Evolutionary conservation across 2,888 invertebrate genomes (phyloP), one percentile per base, ranked within the genome.

Genomic region (Philhelius pedissequus): DNA sequence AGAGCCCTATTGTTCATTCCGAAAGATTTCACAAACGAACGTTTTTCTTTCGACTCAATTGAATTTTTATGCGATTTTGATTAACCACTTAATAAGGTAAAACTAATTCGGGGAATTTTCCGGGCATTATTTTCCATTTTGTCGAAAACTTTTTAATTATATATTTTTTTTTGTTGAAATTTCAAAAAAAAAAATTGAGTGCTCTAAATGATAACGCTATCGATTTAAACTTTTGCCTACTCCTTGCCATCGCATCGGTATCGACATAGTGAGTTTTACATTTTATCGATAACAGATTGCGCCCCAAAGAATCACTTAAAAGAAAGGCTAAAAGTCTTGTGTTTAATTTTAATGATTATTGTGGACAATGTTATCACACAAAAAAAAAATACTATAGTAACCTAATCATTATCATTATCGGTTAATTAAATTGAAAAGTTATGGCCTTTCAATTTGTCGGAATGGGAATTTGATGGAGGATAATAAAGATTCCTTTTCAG

Each of bases 361-460:
- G 68, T 43, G 69, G 75, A 79, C 75, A 80, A 32, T 70, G 68
- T 83, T 75, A 38, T 43, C 11, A 13, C 64, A 60, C 5, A 64
- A 66, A 25, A 15, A 13, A 18, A 35, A 7, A 30, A 11, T 30
- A 5, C 2, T 11, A 2, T 2, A 25, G 38, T 22, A 18, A 40
- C 54, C 54, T 58, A 40, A 40, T 60, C 32, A 48, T 60, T 68
- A 75, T 71, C 66, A 20, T 38, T 22, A 56, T 70, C 45, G 60
- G 25, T 71, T 80, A 80, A 80, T 80, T 80, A 84, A 84, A 71
- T 70, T 43, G 80, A 71, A 50, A 79, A 71, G 60, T 66, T 75
- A 80, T 75, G n/a, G 75, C 25, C 71, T 80, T 75, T 80, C 84
- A 80, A 84, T 84, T 84, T 84, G 80, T 69, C 38, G 15, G 25